Base-by-base conservation (phyloP, 1,140 invertebrate genomes). In the Temnothorax longispinosus region DNA sequence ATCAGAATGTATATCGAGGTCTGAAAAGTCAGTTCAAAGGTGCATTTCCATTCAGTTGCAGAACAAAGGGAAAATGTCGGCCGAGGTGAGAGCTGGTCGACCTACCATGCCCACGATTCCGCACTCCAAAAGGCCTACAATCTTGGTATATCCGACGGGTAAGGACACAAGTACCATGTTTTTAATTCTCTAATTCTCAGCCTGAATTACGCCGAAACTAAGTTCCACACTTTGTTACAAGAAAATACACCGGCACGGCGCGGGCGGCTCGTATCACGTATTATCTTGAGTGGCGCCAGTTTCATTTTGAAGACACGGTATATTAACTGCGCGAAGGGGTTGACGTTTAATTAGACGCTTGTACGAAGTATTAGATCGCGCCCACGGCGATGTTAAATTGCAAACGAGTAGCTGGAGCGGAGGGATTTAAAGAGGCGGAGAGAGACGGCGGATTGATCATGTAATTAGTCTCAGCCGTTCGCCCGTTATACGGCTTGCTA, bases 101-200 rank as follows among this genome's bases (percentile, higher is more conserved):
- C 92, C 94, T 47, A 94, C 94, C 3, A 88, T 92, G 75, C 92
- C 94, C 13, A 92, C 94, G 11, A 92, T 93, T 90, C 91, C 94
- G 21, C 94, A 96, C 32, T 95, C 95, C 27, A 95, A 96, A 86
- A 94, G 95, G 85, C 95, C 96, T 47, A 95, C 95, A 32, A 94
- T 96, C 72, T 93, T 96, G 62, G 94, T 96, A 71, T 96, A 96
- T 92, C 96, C 96, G 0, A 96, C 96, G 87, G 96, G 96, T 96
- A 89, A 94, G 89, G 81, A n/a, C 8, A 32, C 11, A 13, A 15
- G 32, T 8, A 27, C 21, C 11, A 58, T 10, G 15, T 47, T 60
- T 8, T 13, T 54, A 80, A 56, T 27, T 27, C 27, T 27, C 27
- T 81, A 80, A 56, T 50, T 67, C 60, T 47, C 27, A 44, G 27